Evolutionary conservation across 2,888 invertebrate species (phyloP).

Genomic region (Germaria angustata): DNA sequence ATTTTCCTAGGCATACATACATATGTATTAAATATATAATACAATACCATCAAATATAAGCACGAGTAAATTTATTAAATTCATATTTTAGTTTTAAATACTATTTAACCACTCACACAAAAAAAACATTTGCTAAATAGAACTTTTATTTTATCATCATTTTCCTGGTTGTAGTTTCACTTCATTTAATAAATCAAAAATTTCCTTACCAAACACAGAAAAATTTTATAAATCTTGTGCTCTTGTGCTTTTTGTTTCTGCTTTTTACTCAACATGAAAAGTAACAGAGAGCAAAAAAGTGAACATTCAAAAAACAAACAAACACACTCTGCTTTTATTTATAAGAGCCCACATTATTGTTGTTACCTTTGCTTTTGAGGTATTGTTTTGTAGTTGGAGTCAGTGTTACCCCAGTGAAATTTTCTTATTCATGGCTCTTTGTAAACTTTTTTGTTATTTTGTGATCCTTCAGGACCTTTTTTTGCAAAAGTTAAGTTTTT

Average conservation of each 20-base stretch:
- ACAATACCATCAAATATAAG: no score
- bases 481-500: no score
- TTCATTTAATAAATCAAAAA: slow-evolving; percentile 37
- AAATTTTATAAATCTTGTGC: slow-evolving; percentile 57
- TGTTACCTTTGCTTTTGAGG: background rate
- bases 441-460: no score
- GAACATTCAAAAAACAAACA: background rate
- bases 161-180: background rate
- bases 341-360: slow-evolving; percentile 32
- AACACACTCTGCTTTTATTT: background rate
- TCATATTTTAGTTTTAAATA: no score
- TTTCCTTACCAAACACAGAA: slow-evolving; percentile 10
- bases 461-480: no score
- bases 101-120: no score
- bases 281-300: slow-evolving; percentile 72
- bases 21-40: no score
- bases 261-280: slow-evolving; percentile 75
- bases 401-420: no score
- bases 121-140: background rate
- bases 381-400: slow-evolving; percentile 1
- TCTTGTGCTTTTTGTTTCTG: background rate
- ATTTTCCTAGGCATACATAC: no score
- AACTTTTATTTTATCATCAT: slow-evolving; percentile 6
- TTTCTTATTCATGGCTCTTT: no score
- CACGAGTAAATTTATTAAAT: no score